A percentile compares a stretch with the other conserved stretches of the same genome.
Evolutionary conservation across 2,113 vertebrate species (phyloP).

Genomic region (Platichthys stellatus): DNA sequence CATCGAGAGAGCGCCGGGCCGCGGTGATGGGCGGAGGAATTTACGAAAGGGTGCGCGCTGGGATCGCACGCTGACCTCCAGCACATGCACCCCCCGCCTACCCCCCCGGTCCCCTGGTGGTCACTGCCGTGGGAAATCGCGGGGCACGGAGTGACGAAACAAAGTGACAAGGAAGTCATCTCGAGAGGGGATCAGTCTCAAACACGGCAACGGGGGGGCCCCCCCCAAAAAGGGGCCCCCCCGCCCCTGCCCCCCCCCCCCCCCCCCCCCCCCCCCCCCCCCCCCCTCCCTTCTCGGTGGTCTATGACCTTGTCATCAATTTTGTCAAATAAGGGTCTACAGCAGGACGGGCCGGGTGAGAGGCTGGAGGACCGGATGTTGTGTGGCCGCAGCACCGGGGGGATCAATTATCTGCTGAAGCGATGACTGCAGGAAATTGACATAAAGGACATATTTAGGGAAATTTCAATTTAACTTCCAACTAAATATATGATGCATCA

Average conservation of each 20-base stretch:
- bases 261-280: constrained; percentile 41
- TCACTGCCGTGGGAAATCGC: constrained; percentile 71
- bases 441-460: background rate
- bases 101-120: constrained; percentile 76
- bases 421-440: background rate
- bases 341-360: background rate
- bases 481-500: background rate
- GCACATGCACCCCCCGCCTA: constrained; percentile 38
- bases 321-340: constrained; percentile 51
- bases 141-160: constrained; percentile 73
- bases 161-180: constrained; percentile 86
- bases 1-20: constrained; percentile 76
- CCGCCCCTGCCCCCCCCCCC: constrained; percentile 41
- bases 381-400: background rate
- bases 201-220: constrained; percentile 59
- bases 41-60: constrained; percentile 31
- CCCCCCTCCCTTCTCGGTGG: constrained; percentile 63
- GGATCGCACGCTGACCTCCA: constrained; percentile 80
- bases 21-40: constrained; percentile 20
- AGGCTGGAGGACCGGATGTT: background rate
- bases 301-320: constrained; percentile 77
- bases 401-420: background rate
- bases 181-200: constrained; percentile 81
- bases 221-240: too few species aligned
- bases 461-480: background rate